These are phyloP conservation scores for Diploptera punctata DNA, from an alignment of 2,888 invertebrate genomes.

Conservation along the genomic window DNA sequence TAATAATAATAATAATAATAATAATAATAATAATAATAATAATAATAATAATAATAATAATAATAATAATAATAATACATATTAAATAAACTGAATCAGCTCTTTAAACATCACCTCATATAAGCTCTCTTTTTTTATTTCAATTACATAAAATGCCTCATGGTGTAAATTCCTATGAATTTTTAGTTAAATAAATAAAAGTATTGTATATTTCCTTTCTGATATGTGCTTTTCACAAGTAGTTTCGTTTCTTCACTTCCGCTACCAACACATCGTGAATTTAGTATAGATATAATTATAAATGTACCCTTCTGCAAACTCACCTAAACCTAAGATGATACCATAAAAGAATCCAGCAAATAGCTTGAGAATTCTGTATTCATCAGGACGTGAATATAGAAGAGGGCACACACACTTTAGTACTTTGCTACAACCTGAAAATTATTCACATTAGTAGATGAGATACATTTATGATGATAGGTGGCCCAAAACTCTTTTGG, in stretches of 20 bases:
- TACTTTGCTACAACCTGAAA: neutral
- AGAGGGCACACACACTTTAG: slow-evolving; percentile 21
- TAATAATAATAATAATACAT: too few relatives aligned
- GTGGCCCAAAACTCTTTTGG: too few relatives aligned
- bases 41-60: too few relatives aligned
- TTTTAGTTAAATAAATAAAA: neutral
- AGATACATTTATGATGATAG: too few relatives aligned
- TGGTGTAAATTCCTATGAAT: neutral
- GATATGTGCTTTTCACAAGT: neutral
- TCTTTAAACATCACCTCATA: too few relatives aligned
- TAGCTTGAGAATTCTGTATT: slow-evolving; percentile 27
- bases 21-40: too few relatives aligned
- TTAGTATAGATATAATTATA: too few relatives aligned
- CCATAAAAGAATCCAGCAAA: slow-evolving; percentile 57
- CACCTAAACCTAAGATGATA: slow-evolving; percentile 53
- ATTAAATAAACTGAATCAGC: too few relatives aligned
- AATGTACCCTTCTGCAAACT: too few relatives aligned
- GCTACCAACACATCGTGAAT: too few relatives aligned
- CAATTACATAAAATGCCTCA: neutral
- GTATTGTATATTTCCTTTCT: neutral
- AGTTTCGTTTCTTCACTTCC: neutral
- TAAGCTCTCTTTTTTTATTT: neutral
- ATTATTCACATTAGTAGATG: too few relatives aligned
- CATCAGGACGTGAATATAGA: slow-evolving; percentile 10
- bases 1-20: too few relatives aligned